Evolutionary conservation across 1,140 invertebrate genomes (phyloP).

Genomic region (Zeugodacus cucurbitae): DNA sequence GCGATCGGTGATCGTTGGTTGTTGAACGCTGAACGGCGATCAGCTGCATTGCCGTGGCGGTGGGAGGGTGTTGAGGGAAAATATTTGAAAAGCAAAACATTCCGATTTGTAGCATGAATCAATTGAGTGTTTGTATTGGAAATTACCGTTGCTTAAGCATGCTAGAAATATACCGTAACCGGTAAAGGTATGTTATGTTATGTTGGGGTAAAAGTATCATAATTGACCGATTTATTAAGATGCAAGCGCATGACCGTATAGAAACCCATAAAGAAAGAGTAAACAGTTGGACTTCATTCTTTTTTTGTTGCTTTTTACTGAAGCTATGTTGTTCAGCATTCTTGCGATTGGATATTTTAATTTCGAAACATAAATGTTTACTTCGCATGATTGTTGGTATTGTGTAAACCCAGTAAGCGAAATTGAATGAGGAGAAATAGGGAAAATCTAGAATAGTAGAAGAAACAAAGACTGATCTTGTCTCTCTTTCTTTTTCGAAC

Average conservation of each 20-base stretch:
- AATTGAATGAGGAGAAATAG: too few relatives aligned
- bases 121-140: background rate
- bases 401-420: too few relatives aligned
- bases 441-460: too few relatives aligned
- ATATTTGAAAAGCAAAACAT: slow-evolving; percentile 4
- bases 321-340: background rate
- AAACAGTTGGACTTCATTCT: background rate
- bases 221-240: slow-evolving; percentile 33
- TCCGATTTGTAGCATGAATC: background rate
- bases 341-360: background rate
- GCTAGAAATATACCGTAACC: background rate
- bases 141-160: background rate
- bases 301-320: background rate
- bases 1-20: too few relatives aligned
- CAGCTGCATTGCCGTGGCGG: background rate
- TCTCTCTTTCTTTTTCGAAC: too few relatives aligned
- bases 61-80: background rate
- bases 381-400: background rate
- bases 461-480: too few relatives aligned
- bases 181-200: background rate
- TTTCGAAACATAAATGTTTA: background rate
- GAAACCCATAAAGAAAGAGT: background rate
- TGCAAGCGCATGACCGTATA: background rate
- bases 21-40: background rate
- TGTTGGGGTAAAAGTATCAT: background rate